phyloP scores from a whole-genome alignment of 2,888 invertebrate genomes.

The Orthosia incerta region DNA sequence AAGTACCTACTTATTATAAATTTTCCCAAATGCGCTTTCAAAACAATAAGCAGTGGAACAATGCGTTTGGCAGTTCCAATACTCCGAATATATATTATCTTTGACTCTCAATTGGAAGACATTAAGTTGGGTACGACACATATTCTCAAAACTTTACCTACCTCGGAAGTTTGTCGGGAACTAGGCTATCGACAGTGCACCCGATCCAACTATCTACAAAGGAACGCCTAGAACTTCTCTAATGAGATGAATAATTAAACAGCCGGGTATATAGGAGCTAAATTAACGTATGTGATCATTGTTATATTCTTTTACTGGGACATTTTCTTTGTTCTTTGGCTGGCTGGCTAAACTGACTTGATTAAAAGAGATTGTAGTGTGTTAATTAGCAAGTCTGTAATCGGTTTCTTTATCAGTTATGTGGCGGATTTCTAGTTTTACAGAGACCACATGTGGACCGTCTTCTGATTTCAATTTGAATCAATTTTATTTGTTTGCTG shows the following conservation, averaged over 20 bases:
- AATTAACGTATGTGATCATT: conserved; percentile 63
- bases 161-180: conserved; percentile 76
- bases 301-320: conserved; percentile 46
- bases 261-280: conserved; percentile 72
- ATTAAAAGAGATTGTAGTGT: conserved; percentile 39
- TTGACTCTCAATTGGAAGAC: conserved; percentile 75
- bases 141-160: conserved; percentile 79
- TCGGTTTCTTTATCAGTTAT: conserved; percentile 29
- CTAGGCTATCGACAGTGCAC: conserved; percentile 85
- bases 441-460: background rate
- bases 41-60: conserved; percentile 62
- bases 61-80: conserved; percentile 64
- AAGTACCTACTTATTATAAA: conserved; percentile 1
- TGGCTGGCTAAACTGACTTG: conserved; percentile 6
- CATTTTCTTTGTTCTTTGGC: conserved; percentile 44
- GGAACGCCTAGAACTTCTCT: conserved; percentile 86
- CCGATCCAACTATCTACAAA: conserved; percentile 80
- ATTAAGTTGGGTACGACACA: conserved; percentile 79
- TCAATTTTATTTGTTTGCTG: background rate
- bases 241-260: conserved; percentile 90
- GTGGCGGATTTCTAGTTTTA: conserved; percentile 3
- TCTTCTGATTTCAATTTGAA: background rate
- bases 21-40: conserved; percentile 23
- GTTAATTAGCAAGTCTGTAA: conserved; percentile 38
- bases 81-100: conserved; percentile 73